Evolutionary conservation across 2,113 vertebrate genomes (phyloP).

Genomic region (Petrocephalus microphthalmus): DNA sequence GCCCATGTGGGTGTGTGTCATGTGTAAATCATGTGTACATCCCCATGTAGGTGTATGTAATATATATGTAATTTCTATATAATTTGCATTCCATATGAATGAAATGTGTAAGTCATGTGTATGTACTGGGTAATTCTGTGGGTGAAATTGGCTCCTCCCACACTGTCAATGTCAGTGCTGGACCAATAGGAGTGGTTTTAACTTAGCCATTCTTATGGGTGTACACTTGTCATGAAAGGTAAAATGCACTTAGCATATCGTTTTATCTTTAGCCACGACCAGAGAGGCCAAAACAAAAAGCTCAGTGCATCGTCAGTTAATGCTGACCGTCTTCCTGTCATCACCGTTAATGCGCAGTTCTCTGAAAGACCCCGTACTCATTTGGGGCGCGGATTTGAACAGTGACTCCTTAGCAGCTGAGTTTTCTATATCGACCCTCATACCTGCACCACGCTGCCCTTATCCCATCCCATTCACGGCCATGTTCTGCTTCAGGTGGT

Average conservation of each 20-base stretch:
- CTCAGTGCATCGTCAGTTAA: no score
- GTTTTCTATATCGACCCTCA: neutral
- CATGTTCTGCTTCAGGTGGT: neutral
- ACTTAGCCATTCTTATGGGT: no score
- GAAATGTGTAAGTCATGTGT: no score
- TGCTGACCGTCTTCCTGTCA: neutral
- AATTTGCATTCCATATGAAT: no score
- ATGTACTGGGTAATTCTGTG: constrained; percentile 28
- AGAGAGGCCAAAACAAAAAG: no score
- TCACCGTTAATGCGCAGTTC: neutral
- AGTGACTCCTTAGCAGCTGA: neutral
- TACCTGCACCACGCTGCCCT: neutral
- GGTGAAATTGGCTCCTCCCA: neutral
- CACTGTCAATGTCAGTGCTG: neutral
- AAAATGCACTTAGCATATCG: no score
- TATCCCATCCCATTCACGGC: neutral
- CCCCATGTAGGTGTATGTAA: no score
- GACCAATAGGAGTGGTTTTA: neutral
- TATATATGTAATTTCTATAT: no score
- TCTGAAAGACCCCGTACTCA: neutral
- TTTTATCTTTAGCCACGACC: no score
- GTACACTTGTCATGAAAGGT: no score
- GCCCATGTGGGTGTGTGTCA: neutral
- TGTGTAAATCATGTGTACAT: neutral
- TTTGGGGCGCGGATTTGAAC: neutral